These are phyloP conservation scores for Eurystomus gularis DNA, from an alignment of 2,113 vertebrate genomes.

Conservation along the genomic window DNA sequence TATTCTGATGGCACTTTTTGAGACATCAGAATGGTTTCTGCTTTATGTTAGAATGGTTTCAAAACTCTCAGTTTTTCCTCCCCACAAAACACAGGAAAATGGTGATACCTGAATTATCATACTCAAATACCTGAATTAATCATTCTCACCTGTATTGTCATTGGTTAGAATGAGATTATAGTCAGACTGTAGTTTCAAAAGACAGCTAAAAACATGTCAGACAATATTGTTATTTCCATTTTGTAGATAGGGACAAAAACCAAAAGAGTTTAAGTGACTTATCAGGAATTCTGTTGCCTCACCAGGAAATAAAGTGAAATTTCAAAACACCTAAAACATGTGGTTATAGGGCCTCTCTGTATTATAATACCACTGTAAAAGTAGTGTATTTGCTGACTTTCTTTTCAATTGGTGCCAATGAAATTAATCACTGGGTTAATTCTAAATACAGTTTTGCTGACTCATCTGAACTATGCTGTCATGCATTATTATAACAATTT, in stretches of 20 bases:
- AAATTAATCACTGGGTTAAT: conserved; percentile 54
- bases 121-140: background rate
- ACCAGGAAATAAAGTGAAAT: background rate
- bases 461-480: background rate
- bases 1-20: background rate
- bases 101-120: background rate
- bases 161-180: background rate
- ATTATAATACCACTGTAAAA: background rate
- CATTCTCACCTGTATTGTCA: background rate
- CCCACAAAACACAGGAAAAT: background rate
- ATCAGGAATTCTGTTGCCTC: background rate
- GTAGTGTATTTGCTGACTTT: background rate
- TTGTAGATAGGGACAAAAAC: background rate
- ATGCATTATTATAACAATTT: background rate
- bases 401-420: conserved; percentile 8
- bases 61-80: background rate
- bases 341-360: background rate
- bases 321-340: background rate
- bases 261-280: background rate
- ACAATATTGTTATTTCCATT: background rate
- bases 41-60: background rate
- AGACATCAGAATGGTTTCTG: background rate
- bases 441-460: conserved; percentile 50
- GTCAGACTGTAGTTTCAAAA: background rate
- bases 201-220: background rate